Percentiles rank a stretch among this genome's conserved stretches.
These are phyloP conservation scores for Saccopteryx bilineata DNA, from an alignment of 2,113 vertebrate genomes.

Conservation along the genomic window DNA sequence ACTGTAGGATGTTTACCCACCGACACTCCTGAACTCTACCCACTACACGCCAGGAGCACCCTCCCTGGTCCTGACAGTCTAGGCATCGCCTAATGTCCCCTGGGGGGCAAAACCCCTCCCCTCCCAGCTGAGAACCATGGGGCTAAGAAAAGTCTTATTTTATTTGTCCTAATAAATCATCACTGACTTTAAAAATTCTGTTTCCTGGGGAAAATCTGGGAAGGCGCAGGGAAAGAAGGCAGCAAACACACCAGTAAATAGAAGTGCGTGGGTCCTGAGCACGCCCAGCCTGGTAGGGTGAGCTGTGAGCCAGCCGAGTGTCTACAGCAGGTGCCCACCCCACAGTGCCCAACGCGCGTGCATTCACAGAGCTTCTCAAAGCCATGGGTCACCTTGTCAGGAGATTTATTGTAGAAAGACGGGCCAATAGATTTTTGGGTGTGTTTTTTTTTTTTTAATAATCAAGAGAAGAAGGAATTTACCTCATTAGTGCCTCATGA, in stretches of 20 bases:
- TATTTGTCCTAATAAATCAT: background rate
- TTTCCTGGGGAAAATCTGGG: background rate
- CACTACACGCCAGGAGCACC: background rate
- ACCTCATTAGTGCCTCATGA: background rate
- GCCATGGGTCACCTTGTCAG: background rate
- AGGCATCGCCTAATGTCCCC: background rate
- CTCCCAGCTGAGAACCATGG: background rate
- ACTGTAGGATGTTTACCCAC: background rate
- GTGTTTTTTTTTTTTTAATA: background rate
- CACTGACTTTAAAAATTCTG: background rate
- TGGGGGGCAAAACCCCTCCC: background rate
- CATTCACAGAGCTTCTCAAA: background rate
- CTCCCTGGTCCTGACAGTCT: background rate
- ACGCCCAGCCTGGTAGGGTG: too few relatives aligned
- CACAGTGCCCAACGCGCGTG: background rate
- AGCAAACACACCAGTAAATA: background rate
- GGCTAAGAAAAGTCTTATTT: conserved; percentile 13
- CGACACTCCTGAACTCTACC: background rate
- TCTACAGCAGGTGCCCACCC: background rate
- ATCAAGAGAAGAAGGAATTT: background rate
- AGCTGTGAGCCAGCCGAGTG: background rate
- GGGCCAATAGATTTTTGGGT: background rate
- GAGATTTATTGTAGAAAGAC: background rate
- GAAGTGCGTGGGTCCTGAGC: background rate
- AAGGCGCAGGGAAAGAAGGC: too few relatives aligned